Evolutionary conservation across 1,140 invertebrate genomes (phyloP).

Genomic region (Caenorhabditis remanei): DNA sequence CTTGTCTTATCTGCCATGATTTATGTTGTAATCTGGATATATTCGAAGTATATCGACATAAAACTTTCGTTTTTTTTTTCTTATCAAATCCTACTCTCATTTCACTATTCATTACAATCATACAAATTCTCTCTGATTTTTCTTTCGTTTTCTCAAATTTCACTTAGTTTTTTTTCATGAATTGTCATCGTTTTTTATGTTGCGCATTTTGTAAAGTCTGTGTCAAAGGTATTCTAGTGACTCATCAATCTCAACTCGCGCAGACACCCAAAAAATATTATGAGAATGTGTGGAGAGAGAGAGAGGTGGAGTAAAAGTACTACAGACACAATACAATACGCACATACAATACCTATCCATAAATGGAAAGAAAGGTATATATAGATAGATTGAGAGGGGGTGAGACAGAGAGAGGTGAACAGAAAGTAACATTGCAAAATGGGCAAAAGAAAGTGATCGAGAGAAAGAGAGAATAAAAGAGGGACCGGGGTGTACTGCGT

Average conservation of each 20-base stretch:
- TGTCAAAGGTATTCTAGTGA: conserved; percentile 2
- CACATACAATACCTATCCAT: conserved; percentile 36
- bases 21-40: not conserved
- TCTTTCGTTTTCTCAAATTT: not conserved
- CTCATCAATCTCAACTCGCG: conserved; percentile 44
- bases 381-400: not conserved
- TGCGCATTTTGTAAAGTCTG: conserved; percentile 19
- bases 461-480: not conserved
- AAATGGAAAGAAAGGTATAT: conserved; percentile 8
- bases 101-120: not conserved
- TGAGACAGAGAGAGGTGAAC: not conserved
- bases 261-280: conserved; percentile 30
- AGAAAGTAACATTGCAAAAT: not conserved
- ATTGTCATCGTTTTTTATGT: conserved; percentile 4
- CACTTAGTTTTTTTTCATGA: not conserved
- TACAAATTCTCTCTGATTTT: not conserved
- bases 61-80: not conserved
- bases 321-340: conserved; percentile 25
- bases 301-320: conserved; percentile 9
- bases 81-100: not conserved
- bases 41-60: not conserved
- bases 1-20: conserved; percentile 17
- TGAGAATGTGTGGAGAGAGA: conserved; percentile 14
- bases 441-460: not conserved
- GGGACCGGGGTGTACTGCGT: conserved; percentile 14